Evolutionary conservation across 2,113 vertebrate genomes (phyloP).

Genomic region (Actenoides lindsayi): DNA sequence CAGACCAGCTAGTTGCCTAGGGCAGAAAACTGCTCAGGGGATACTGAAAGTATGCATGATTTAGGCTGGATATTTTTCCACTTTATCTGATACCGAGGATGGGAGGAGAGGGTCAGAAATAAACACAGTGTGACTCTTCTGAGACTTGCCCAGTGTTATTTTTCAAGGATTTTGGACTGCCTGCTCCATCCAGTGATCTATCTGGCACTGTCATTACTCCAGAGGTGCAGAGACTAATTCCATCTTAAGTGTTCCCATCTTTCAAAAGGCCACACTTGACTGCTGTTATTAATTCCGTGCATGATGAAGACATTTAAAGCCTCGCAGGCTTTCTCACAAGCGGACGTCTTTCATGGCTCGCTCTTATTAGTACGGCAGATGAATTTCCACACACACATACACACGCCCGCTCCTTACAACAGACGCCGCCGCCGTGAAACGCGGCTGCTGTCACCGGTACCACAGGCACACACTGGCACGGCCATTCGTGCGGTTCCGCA

Average conservation of each 20-base stretch:
- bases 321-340: not conserved
- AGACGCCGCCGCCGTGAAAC: not conserved
- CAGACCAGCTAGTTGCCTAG: not conserved
- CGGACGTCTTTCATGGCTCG: not conserved
- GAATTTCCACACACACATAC: not conserved
- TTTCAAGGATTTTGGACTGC: not conserved
- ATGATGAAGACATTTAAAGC: slow-evolving; percentile 31
- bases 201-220: not conserved
- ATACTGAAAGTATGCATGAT: not conserved
- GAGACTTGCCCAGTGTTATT: not conserved
- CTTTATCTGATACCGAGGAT: not conserved
- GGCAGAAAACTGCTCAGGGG: not conserved
- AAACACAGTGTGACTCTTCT: not conserved
- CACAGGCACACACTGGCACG: not conserved
- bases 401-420: not conserved
- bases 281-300: not conserved
- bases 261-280: not conserved
- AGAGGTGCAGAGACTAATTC: not conserved
- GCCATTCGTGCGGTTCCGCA: not conserved
- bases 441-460: not conserved
- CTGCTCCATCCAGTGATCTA: not conserved
- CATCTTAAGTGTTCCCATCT: not conserved
- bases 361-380: not conserved
- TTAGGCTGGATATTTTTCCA: not conserved
- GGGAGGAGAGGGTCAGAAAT: not conserved